phyloP scores from a whole-genome alignment of 2,797 vertebrate species.

The Halcyon badia region DNA sequence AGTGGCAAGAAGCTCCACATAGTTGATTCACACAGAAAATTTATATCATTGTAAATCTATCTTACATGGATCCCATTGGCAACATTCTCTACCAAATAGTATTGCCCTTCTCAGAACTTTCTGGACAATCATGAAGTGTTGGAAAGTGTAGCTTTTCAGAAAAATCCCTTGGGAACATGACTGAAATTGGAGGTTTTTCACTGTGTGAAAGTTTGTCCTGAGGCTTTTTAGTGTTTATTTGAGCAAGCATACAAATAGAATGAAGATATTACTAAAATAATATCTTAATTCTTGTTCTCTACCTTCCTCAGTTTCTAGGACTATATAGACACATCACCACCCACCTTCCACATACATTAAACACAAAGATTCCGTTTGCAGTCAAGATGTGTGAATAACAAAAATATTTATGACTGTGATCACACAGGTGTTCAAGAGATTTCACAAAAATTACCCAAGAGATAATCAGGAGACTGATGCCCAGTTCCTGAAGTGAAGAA shows the following conservation, averaged over 20 bases:
- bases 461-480: background rate
- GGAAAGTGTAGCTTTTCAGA: background rate
- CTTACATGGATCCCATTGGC: background rate
- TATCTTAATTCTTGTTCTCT: background rate
- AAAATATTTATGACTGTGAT: background rate
- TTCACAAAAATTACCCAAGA: background rate
- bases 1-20: background rate
- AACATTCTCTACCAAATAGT: background rate
- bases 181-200: background rate
- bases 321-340: background rate
- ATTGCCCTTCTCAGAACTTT: background rate
- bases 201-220: background rate
- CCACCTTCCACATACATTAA: rapidly evolving
- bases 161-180: background rate
- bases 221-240: background rate
- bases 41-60: background rate
- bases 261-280: background rate
- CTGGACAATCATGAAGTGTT: background rate
- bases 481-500: background rate
- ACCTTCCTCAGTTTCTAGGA: background rate
- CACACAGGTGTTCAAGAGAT: background rate
- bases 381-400: background rate
- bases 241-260: background rate
- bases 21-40: background rate
- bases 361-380: background rate